Base-by-base conservation (phyloP, 37 sponge, comb jelly and placozoan species). In the Bolinopsis microptera region DNA sequence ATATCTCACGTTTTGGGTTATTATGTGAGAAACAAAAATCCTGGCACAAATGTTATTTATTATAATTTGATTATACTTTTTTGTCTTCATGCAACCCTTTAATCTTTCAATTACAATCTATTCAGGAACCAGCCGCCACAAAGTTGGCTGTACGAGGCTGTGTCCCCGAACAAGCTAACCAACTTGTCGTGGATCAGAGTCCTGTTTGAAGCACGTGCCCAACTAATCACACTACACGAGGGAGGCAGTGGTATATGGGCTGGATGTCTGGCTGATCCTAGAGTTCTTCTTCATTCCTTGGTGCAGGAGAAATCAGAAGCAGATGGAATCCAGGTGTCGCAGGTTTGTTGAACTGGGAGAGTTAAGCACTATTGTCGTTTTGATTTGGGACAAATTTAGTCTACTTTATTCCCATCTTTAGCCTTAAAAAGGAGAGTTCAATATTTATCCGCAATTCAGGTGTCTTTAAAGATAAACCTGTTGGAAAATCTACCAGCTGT, bases 241-340 rank as follows among this genome's bases (percentile, higher is more conserved):
- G 90, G 90, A 24, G 90, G 90, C 5, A 86, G 61, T 86, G 90
- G 90, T 8, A 86, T 86, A 40, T 86, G 90, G 90, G 90, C 90
- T 5, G 90, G 90, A 9, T 86, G 90, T 39, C 61, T 86, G 13
- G 90, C 38, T 2, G n/a, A 86, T 3, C 90, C 36, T 3, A 13
- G 61, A 1, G 90, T 86, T 3, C 61, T 86, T 28, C n/a, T 86
- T 21, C 90, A 86, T 28, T 86, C 36, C 24, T 38, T 86, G 23
- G 0, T 86, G 13, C 90, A 86, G 90, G 90, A 86, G 61, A 86
- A 41, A 27, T 3, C 30, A 0, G 90, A 86, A 48, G 39, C 41
- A 21, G 90, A 86, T 22, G 90, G 35, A 22, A n/a, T 39, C 0
- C 61, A 40, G 0, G 21, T 86, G 5, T 41, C 61, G 2, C 25